Percentiles rank a stretch among this genome's conserved stretches.
These are phyloP conservation scores for Digitonthophagus gazella DNA, from an alignment of 2,888 invertebrate genomes.

Conservation along the genomic window DNA sequence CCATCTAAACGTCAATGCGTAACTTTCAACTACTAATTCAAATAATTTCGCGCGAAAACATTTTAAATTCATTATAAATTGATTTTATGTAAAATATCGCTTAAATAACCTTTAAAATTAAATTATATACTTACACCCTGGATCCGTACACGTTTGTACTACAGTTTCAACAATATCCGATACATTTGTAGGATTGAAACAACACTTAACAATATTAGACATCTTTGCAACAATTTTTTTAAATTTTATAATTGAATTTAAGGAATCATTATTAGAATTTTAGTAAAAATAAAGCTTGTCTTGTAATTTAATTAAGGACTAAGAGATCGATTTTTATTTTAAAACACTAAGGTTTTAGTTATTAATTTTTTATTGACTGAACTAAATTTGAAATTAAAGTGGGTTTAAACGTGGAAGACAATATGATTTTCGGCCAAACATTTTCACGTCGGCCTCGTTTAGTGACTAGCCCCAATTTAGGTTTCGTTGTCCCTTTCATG, in stretches of 20 bases:
- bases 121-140: constrained; percentile 69
- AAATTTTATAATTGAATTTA: neutral
- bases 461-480: constrained; percentile 25
- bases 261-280: neutral
- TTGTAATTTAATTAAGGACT: neutral
- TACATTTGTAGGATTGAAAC: constrained; percentile 73
- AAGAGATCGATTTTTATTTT: neutral
- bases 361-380: neutral
- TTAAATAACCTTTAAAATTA: neutral
- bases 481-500: constrained; percentile 24
- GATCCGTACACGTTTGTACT: constrained; percentile 77
- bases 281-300: constrained; percentile 3
- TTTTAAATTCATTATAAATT: neutral
- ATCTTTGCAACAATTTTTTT: constrained; percentile 46
- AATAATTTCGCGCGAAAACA: no score
- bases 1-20: neutral
- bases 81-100: neutral
- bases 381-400: neutral
- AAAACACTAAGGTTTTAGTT: neutral
- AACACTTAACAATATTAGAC: constrained; percentile 70
- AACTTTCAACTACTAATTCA: neutral
- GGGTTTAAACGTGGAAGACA: constrained; percentile 2
- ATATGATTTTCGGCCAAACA: neutral
- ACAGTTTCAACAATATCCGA: constrained; percentile 74
- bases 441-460: constrained; percentile 8